Base-by-base conservation (phyloP, 2,797 vertebrate species). In the Crax fasciolata region DNA sequence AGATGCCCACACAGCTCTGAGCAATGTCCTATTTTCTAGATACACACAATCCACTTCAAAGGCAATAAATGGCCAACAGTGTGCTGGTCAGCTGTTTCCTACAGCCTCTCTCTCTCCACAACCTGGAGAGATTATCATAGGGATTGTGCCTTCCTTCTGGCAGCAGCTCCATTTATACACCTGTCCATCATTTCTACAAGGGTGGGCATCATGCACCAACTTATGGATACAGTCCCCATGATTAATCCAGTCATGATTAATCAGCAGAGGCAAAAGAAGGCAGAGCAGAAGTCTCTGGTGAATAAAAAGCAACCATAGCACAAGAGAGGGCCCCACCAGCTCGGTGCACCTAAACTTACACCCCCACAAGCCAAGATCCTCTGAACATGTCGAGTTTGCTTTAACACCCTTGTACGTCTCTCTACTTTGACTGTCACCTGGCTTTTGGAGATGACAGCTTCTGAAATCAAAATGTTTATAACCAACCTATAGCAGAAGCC, bases 241-340 rank as follows among this genome's bases (percentile, higher is more conserved):
- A 9, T 2, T 59, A 16, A 21, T 5, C 20, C 41, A 16, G 7
- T 49, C 0, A 0, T 19, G 57, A 38, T 41, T 72, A 68, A 78
- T 32, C 38, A 77, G 38, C 46, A 93, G 77, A 87, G 24, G 39
- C 38, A 89, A 83, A 32, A 44, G 30, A 67, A 25, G 32, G 41
- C 35, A 76, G 79, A 77, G 28, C 18, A 84, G 18, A 41, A 51
- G 19, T 16, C 23, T 58, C 43, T 3, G 1, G 19, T 48, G 51
- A 43, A 48, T 44, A 35, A 70, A 83, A 92, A 79, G 27, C 21
- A 70, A n/a, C 13, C n/a, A 49, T 15, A 61, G 28, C 21, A 14
- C 14, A 27, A 30, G 2, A 74, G 12, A 51, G 7, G 6, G 6
- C 21, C 28, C 68, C 18, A 13, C 21, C 70, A 17, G 48, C 84